A percentile compares a stretch with the other conserved stretches of the same genome.
Evolutionary conservation across 2,113 vertebrate species (phyloP).

Genomic region (Hyaena hyaena): DNA sequence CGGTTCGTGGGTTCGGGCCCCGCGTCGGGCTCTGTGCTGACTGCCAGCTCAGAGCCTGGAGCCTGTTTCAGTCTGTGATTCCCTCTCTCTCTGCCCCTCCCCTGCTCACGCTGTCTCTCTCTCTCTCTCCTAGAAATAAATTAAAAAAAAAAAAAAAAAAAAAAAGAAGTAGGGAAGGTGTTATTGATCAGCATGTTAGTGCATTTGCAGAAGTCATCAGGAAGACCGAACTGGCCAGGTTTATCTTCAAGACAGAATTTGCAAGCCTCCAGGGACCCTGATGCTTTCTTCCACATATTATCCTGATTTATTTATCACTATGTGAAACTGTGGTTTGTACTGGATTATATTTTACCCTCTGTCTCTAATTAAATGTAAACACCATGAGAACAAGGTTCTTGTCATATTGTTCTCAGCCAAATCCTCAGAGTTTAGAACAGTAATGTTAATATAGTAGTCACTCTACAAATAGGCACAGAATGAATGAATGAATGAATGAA

Average conservation of each 20-base stretch:
- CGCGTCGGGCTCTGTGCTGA: too few species aligned
- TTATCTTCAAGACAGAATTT: background rate
- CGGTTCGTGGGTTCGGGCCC: too few species aligned
- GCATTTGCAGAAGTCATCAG: background rate
- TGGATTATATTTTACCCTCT: background rate
- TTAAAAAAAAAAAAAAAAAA: too few species aligned
- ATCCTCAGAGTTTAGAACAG: background rate
- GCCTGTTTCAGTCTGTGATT: too few species aligned
- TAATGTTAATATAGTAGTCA: background rate
- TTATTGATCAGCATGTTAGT: background rate
- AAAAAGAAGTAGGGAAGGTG: too few species aligned
- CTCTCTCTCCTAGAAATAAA: too few species aligned
- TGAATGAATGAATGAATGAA: background rate
- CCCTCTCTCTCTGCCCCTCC: too few species aligned
- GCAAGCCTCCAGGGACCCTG: background rate
- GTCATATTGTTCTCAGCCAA: background rate
- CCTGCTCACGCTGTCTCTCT: too few species aligned
- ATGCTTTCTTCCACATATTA: background rate
- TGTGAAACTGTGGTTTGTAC: background rate
- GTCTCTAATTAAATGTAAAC: background rate
- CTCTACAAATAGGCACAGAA: background rate
- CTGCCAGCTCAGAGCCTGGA: too few species aligned
- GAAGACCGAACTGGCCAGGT: background rate
- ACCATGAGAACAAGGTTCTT: accelerated
- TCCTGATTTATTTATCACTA: background rate